Conservation (phyloP, 1,140 invertebrate species). For the Rhizoglyphus robini region DNA sequence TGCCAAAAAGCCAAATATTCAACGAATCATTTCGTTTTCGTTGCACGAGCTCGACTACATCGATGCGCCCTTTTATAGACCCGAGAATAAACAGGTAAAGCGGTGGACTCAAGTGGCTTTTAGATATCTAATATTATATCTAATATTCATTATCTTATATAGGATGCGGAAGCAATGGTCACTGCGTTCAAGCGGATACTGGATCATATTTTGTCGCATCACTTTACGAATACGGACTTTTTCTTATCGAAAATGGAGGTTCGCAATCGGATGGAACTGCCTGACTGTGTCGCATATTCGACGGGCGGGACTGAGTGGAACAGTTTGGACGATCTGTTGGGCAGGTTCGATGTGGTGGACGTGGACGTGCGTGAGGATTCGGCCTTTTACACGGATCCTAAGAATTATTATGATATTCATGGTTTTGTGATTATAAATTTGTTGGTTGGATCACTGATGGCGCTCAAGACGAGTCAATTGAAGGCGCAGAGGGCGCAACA, state of each 20-base stretch:
- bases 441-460: background rate
- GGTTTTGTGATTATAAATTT: constrained; percentile 4
- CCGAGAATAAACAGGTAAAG: background rate
- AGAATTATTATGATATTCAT: constrained; percentile 7
- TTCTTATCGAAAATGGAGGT: background rate
- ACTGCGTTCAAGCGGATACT: background rate
- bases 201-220: background rate
- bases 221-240: constrained; percentile 8
- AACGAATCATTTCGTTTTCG: background rate
- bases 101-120: too few species aligned
- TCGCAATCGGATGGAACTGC: background rate
- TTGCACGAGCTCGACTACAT: background rate
- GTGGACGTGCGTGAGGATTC: background rate
- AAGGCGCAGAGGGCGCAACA: background rate
- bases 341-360: constrained; percentile 2
- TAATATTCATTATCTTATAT: too few species aligned
- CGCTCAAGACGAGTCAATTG: background rate
- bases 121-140: too few species aligned
- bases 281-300: too few species aligned
- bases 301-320: too few species aligned
- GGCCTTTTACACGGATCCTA: background rate
- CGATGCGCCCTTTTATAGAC: background rate
- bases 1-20: background rate
- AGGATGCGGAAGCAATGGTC: background rate
- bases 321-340: background rate